These are phyloP conservation scores for Oryzaephilus surinamensis DNA, from an alignment of 1,140 invertebrate genomes.

Conservation along the genomic window DNA sequence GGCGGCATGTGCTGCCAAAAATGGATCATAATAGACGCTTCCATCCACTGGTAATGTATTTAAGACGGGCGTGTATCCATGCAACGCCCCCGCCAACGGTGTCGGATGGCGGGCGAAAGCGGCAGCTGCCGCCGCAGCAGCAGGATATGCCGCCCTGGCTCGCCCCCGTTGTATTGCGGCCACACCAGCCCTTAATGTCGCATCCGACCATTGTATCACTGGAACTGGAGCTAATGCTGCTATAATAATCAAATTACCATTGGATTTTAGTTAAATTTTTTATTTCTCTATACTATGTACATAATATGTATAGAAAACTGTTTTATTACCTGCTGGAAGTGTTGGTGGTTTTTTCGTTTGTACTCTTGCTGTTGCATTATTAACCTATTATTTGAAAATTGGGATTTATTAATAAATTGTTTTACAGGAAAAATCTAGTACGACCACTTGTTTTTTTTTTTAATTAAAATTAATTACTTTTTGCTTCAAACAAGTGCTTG, in stretches of 20 bases:
- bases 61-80: constrained; percentile 60
- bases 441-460: constrained; percentile 18
- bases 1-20: constrained; percentile 76
- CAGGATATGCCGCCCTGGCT: constrained; percentile 55
- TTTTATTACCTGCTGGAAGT: constrained; percentile 72
- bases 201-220: constrained; percentile 81
- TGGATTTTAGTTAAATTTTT: neutral
- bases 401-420: constrained; percentile 10
- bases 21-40: constrained; percentile 93
- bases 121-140: constrained; percentile 57
- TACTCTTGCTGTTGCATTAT: constrained; percentile 94
- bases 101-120: constrained; percentile 60
- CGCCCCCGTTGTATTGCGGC: constrained; percentile 58
- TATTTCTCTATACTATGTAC: no score
- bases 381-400: constrained; percentile 58
- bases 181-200: constrained; percentile 52
- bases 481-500: constrained; percentile 23
- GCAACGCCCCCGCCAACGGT: constrained; percentile 59
- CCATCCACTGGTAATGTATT: constrained; percentile 35
- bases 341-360: constrained; percentile 94
- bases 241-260: neutral
- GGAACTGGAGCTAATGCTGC: constrained; percentile 42
- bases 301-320: no score
- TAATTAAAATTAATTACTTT: neutral
- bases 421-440: constrained; percentile 14